Base-by-base conservation (phyloP, 2,113 vertebrate genomes). In the Pygathrix nemaeus region DNA sequence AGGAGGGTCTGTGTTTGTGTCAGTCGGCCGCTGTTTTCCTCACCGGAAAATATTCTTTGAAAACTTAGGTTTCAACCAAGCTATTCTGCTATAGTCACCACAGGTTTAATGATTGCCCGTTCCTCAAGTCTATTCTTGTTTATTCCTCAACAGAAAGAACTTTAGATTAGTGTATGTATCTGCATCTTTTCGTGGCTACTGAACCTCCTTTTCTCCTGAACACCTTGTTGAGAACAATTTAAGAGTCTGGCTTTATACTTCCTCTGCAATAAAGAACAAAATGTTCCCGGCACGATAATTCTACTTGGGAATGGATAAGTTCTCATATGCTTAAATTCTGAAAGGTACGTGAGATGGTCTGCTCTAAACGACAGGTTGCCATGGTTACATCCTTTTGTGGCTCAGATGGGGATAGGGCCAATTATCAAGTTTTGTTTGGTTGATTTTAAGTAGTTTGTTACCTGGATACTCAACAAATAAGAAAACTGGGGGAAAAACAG, bases 361-460 rank as follows among this genome's bases (percentile, higher is more conserved):
- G 97, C 59, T 93, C 95, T 97, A 98, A 98, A 98, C 1, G 93
- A 97, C 97, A 94, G 18, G 98, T 99, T 99, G 92, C 98, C 94
- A 98, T 99, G 98, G 99, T 98, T 99, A 99, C 99, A 95, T 94
- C 97, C 84, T 98, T 98, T 97, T 96, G 97, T 45, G 45, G 98
- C 98, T 99, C 97, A 98, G 98, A 98, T 98, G 96, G 98, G 98
- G 98, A 98, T 98, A 98, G 97, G 98, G 97, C 98, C 98, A 99
- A 99, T 99, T 99, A 99, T 98, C 98, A 99, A 98, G 98, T 99
- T 99, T 99, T 98, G 98, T 99, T 98, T 99, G 96, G 98, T 98
- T 98, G 97, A 98, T 98, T 99, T 99, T 98, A 99, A 99, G 98
- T 98, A 98, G 98, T 99, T 99, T 98, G 98, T 99, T 99, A 99